Conservation (phyloP, 64 coral and sea anemone genomes). For the Porites lutea region DNA sequence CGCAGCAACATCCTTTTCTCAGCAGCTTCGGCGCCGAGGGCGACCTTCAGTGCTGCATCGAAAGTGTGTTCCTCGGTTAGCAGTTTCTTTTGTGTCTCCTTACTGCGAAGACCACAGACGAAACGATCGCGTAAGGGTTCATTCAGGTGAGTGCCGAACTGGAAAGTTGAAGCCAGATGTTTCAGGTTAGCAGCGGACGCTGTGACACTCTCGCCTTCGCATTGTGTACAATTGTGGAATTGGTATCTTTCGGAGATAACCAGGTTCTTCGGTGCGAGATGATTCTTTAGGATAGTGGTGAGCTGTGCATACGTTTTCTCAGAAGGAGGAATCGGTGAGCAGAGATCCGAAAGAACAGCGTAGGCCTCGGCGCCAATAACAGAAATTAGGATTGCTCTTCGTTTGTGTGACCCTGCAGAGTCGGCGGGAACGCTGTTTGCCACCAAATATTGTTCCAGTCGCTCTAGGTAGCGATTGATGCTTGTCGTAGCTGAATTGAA, state of each 20-base stretch:
- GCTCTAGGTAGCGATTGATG: slow-evolving; percentile 62
- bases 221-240: too few species aligned
- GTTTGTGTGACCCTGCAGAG: not conserved
- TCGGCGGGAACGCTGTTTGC: slow-evolving; percentile 46
- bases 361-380: not conserved
- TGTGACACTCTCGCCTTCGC: too few species aligned
- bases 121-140: too few species aligned
- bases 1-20: too few species aligned
- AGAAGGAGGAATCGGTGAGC: slow-evolving; percentile 43
- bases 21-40: slow-evolving; percentile 14
- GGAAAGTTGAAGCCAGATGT: too few species aligned
- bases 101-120: too few species aligned
- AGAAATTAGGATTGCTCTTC: slow-evolving; percentile 10
- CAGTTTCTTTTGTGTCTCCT: slow-evolving; percentile 1
- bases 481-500: slow-evolving; percentile 58
- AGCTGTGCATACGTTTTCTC: slow-evolving; percentile 36
- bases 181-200: too few species aligned
- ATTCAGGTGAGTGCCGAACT: too few species aligned
- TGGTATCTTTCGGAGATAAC: slow-evolving; percentile 16
- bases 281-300: slow-evolving; percentile 25
- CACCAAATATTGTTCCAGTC: slow-evolving; percentile 56
- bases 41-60: not conserved
- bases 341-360: slow-evolving; percentile 40
- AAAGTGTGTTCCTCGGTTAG: slow-evolving; percentile 59
- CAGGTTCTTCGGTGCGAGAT: slow-evolving; percentile 47